Evolutionary conservation across 2,113 vertebrate species (phyloP).

Genomic region (Psettodes erumei): DNA sequence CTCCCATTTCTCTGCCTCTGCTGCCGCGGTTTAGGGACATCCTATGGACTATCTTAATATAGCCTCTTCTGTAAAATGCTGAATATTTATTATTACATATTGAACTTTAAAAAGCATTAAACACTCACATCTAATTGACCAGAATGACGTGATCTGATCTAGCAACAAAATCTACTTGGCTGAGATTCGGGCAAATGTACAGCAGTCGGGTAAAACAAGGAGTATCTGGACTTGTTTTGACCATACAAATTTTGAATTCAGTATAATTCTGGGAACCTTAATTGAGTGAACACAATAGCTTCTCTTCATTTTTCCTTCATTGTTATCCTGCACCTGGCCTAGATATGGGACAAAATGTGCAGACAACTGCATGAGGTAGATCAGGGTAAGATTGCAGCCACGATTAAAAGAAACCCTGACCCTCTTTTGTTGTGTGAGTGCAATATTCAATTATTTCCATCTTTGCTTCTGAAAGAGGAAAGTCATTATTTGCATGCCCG

Average conservation of each 20-base stretch:
- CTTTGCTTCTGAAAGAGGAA: background rate
- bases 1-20: background rate
- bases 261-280: background rate
- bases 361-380: background rate
- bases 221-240: background rate
- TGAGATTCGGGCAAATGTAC: background rate
- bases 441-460: background rate
- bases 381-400: background rate
- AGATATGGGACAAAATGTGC: background rate
- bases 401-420: slow-evolving; percentile 14
- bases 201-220: no score
- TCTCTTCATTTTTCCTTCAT: background rate
- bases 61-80: background rate
- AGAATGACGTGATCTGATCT: background rate
- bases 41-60: background rate
- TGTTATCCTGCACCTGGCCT: background rate
- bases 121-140: background rate
- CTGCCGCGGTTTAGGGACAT: background rate
- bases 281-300: background rate
- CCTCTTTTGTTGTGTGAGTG: background rate
- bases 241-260: background rate
- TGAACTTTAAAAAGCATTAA: background rate
- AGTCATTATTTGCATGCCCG: background rate
- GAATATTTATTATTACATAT: background rate
- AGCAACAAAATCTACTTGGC: background rate